A percentile compares a stretch with the other conserved stretches of the same genome.
These are phyloP conservation scores for Cecropterus lyciades DNA, from an alignment of 1,140 invertebrate species.

Conservation along the genomic window DNA sequence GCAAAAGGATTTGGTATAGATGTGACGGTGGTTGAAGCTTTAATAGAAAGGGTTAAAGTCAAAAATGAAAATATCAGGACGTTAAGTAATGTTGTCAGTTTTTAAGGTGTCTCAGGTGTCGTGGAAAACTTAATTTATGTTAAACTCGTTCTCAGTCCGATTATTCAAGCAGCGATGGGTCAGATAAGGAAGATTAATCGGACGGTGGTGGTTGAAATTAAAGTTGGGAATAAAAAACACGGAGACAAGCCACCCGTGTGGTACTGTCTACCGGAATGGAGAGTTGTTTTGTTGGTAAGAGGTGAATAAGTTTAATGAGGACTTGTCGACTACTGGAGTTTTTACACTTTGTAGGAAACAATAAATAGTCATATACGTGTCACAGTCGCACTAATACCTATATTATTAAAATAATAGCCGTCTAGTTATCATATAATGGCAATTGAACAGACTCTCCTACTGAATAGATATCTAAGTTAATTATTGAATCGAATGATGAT, in stretches of 20 bases:
- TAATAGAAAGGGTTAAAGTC: slow-evolving; percentile 28
- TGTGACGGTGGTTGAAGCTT: slow-evolving; percentile 5
- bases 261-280: slow-evolving; percentile 55
- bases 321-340: background rate
- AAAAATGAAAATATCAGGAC: slow-evolving; percentile 12
- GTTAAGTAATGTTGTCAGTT: slow-evolving; percentile 32
- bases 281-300: slow-evolving; percentile 17
- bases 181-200: slow-evolving; percentile 79
- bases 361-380: too few relatives aligned
- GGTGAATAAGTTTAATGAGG: background rate
- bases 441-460: too few relatives aligned
- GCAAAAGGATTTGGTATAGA: slow-evolving; percentile 1
- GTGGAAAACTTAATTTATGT: slow-evolving; percentile 83
- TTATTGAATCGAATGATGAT: too few relatives aligned
- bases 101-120: slow-evolving; percentile 73
- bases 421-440: too few relatives aligned
- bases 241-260: slow-evolving; percentile 62
- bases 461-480: too few relatives aligned
- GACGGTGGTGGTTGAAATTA: slow-evolving; percentile 47
- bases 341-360: too few relatives aligned
- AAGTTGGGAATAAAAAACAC: slow-evolving; percentile 59
- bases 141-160: slow-evolving; percentile 71
- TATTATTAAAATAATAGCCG: too few relatives aligned
- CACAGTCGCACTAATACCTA: too few relatives aligned
- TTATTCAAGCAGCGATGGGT: slow-evolving; percentile 74